Conservation (phyloP, 1,140 invertebrate genomes). For the Lordiphosa collinella region DNA sequence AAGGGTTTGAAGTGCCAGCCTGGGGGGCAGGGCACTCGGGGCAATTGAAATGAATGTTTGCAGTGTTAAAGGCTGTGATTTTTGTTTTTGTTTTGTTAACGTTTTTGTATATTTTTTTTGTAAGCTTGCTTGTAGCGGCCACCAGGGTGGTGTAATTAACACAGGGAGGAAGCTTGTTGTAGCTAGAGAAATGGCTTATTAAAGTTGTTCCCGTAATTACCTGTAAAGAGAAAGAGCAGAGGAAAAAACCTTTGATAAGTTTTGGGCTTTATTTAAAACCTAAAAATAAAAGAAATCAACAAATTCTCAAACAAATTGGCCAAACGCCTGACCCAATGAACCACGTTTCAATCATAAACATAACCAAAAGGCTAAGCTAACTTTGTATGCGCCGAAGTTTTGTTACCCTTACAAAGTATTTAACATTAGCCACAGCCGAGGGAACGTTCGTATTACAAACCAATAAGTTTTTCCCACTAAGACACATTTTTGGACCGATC, state of each 20-base stretch:
- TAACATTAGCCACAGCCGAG: too few species aligned
- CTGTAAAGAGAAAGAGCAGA: conserved; percentile 20
- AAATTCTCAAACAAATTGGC: conserved; percentile 22
- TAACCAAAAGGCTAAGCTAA: too few species aligned
- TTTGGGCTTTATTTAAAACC: background rate
- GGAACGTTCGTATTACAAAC: too few species aligned
- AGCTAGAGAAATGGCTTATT: conserved; percentile 74
- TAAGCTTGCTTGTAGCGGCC: background rate
- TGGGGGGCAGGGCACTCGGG: conserved; percentile 36
- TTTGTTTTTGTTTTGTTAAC: conserved; percentile 8
- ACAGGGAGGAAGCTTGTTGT: conserved; percentile 21
- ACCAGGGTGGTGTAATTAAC: conserved; percentile 39
- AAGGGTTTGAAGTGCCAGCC: background rate
- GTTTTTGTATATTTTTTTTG: background rate
- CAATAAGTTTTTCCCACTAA: too few species aligned
- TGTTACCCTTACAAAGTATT: too few species aligned
- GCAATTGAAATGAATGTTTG: conserved; percentile 73
- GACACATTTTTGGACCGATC: too few species aligned
- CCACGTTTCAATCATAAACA: conserved; percentile 57
- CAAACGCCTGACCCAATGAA: conserved; percentile 53
- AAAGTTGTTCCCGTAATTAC: conserved; percentile 43
- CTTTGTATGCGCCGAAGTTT: too few species aligned
- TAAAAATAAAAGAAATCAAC: conserved; percentile 3
- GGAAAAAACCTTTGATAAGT: conserved; percentile 3
- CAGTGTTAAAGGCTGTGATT: conserved; percentile 67